A percentile compares a stretch with the other conserved stretches of the same genome.
Conservation (phyloP, 2,888 invertebrate genomes). For the Byasa hedistus region DNA sequence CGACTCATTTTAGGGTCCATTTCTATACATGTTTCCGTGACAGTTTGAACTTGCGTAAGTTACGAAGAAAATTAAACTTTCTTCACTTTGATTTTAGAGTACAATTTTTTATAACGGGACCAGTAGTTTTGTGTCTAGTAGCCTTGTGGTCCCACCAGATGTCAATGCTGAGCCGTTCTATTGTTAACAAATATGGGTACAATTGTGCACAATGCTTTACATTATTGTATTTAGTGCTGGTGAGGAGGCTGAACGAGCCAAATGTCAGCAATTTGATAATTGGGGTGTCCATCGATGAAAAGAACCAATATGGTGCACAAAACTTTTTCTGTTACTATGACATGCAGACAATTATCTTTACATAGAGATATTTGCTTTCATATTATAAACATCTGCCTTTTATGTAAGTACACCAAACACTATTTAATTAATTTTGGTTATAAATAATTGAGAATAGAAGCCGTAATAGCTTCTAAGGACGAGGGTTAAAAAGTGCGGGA, state of each 20-base stretch:
- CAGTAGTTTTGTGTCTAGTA: conserved; percentile 21
- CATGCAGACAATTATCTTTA: too few relatives aligned
- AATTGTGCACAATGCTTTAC: conserved; percentile 69
- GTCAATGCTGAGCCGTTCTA: conserved; percentile 62
- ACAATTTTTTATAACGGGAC: conserved; percentile 7
- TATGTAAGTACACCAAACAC: too few relatives aligned
- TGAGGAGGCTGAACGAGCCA: conserved; percentile 60
- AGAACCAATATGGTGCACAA: conserved; percentile 27
- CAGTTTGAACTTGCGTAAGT: neutral
- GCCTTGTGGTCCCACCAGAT: conserved; percentile 57
- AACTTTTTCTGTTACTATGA: neutral
- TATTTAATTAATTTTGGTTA: too few relatives aligned
- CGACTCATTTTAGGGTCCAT: conserved; percentile 7
- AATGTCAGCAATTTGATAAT: conserved; percentile 73
- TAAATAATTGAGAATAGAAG: too few relatives aligned
- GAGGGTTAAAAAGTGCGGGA: too few relatives aligned
- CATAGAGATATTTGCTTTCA: too few relatives aligned
- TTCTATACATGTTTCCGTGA: conserved; percentile 7
- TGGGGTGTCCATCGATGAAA: conserved; percentile 56
- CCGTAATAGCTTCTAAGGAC: too few relatives aligned
- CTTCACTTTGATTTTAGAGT: neutral
- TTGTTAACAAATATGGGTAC: conserved; percentile 76
- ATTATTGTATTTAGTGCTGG: conserved; percentile 68
- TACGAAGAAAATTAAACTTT: conserved; percentile 15
- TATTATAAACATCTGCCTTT: too few relatives aligned